Conservation (phyloP, 2,113 vertebrate species). For the Xyrauchen texanus region DNA sequence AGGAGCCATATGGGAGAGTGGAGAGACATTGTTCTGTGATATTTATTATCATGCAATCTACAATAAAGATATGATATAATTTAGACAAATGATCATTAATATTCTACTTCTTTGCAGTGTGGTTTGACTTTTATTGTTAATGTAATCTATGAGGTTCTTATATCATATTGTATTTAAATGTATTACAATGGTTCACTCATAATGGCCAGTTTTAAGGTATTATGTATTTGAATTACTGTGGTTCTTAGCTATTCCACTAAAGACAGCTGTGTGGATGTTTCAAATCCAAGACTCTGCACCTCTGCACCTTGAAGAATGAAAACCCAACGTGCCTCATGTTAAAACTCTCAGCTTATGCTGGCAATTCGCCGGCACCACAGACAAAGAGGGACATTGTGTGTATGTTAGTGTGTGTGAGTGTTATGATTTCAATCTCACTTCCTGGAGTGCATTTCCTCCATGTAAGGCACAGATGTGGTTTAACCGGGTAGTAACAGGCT, state of each 20-base stretch:
- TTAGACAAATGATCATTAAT: neutral
- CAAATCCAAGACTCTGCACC: constrained; percentile 17
- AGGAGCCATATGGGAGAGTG: constrained; percentile 2
- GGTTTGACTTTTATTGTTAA: neutral
- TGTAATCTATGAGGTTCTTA: neutral
- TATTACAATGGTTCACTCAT: constrained; percentile 1
- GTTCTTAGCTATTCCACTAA: constrained; percentile 16
- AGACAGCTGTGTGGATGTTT: constrained; percentile 25
- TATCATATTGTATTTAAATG: neutral
- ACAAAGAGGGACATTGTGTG: constrained; percentile 69
- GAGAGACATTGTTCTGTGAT: constrained; percentile 46
- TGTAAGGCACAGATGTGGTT: constrained; percentile 58
- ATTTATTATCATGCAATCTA: constrained; percentile 43
- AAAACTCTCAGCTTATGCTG: constrained; percentile 46
- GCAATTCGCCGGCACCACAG: constrained; percentile 18
- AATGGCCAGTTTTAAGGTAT: constrained; percentile 2
- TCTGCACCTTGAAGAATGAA: constrained; percentile 48
- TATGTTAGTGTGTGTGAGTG: constrained; percentile 43
- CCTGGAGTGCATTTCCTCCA: constrained; percentile 66
- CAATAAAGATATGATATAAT: constrained; percentile 44
- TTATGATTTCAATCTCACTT: constrained; percentile 59
- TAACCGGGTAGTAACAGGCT: constrained; percentile 23
- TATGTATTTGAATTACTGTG: constrained; percentile 1
- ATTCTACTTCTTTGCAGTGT: neutral
- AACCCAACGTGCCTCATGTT: constrained; percentile 45